Conservation (phyloP, 2,113 vertebrate genomes). For the Balaenoptera acutorostrata region DNA sequence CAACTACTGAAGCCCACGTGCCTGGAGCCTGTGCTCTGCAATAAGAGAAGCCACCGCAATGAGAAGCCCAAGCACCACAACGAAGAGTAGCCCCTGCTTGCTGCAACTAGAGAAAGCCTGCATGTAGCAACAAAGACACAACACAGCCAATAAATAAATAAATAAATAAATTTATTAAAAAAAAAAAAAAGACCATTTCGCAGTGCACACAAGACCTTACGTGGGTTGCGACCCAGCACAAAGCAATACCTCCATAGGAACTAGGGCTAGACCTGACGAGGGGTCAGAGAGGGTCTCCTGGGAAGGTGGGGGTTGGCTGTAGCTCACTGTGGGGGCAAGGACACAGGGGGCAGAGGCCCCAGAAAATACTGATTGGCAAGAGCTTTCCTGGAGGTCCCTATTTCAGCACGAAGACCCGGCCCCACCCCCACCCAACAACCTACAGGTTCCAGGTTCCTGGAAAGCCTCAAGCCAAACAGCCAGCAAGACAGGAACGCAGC, state of each 20-base stretch:
- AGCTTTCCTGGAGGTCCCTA: neutral
- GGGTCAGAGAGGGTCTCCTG: neutral
- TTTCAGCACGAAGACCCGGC: neutral
- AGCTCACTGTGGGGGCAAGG: neutral
- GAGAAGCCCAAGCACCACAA: too few relatives aligned
- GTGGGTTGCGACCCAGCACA: neutral
- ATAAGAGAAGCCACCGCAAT: too few relatives aligned
- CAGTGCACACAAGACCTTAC: neutral
- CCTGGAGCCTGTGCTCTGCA: too few relatives aligned
- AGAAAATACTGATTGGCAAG: neutral
- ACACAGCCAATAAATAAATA: too few relatives aligned
- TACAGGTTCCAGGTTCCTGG: neutral
- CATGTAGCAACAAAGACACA: too few relatives aligned
- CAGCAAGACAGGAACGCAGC: neutral
- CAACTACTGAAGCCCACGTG: too few relatives aligned
- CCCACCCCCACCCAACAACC: neutral
- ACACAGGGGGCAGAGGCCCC: neutral
- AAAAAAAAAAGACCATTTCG: neutral
- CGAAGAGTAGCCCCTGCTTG: fast-evolving
- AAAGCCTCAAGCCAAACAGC: neutral
- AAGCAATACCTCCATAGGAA: neutral
- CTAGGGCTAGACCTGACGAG: neutral
- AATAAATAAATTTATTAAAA: too few relatives aligned
- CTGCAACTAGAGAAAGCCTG: too few relatives aligned
- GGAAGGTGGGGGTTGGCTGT: neutral